Evolutionary conservation across 2,888 invertebrate genomes (phyloP), one percentile per base, ranked within the genome.

Genomic region (Sphaerophoria rueppellii): DNA sequence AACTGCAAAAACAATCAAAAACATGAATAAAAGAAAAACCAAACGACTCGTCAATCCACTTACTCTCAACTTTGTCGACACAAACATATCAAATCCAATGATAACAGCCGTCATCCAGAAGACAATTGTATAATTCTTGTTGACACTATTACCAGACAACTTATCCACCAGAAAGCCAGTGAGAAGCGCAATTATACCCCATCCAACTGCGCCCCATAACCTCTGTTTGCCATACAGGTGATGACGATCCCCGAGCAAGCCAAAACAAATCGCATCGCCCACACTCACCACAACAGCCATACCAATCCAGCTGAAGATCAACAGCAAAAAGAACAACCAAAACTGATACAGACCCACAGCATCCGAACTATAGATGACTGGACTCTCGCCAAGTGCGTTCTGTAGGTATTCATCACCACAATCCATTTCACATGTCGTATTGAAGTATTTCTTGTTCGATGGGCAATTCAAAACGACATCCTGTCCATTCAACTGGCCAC

Each of bases 191-290:
- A 96, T 94, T 65, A 95, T 91, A 16, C 97, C 98, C 95, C 96
- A 97, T 0, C 97, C 98, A 2, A 98, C 93, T 0, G 98, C 96
- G 0, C 98, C 98, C 95, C 96, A 98, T 81, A 97, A 92, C 55
- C 97, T 93, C 90, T 98, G 98, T 87, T 95, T 94, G 0, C 98
- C 98, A 90, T 97, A 98, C 35, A 94, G 93, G 60, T 95, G 94
- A n/a, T 95, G 94, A 70, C 94, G 93, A 4, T 95, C 94, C 58
- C 95, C 97, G 34, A 98, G 93, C 67, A 96, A 92, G 89, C 96
- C 95, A 90, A 98, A 97, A 89, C 97, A 97, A 82, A 98, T 96
- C 0, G 98, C 96, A 92, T 98, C 98, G 1, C 96, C 96, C 72
- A 98, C 94, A 86, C 96, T 97, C 16, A 97, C 96, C 2, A 96